These are phyloP conservation scores for Chrysolina americana DNA, from an alignment of 2,888 invertebrate genomes.

Conservation along the genomic window DNA sequence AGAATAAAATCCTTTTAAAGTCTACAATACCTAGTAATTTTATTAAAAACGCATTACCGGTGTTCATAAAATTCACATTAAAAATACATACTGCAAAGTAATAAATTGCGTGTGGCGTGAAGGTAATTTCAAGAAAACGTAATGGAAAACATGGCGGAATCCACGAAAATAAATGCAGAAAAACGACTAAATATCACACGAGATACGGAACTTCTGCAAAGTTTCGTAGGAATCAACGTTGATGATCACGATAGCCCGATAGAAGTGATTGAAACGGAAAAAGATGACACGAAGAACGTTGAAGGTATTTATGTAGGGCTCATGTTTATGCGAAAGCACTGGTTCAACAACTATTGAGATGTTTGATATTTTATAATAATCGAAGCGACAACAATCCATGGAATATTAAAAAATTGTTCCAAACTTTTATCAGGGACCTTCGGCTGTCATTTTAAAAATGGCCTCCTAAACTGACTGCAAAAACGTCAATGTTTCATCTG, in stretches of 20 bases:
- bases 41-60: slow-evolving; percentile 35
- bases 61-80: slow-evolving; percentile 32
- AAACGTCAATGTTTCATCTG: no score
- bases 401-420: no score
- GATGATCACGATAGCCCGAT: slow-evolving; percentile 69
- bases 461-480: no score
- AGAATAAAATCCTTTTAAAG: slow-evolving; percentile 35
- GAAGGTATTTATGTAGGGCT: slow-evolving; percentile 33
- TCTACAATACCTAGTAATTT: slow-evolving; percentile 38
- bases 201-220: slow-evolving; percentile 84
- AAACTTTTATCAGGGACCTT: no score
- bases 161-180: slow-evolving; percentile 53
- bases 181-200: slow-evolving; percentile 67
- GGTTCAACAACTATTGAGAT: not conserved
- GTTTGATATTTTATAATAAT: not conserved
- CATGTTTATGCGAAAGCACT: not conserved
- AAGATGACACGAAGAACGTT: slow-evolving; percentile 35
- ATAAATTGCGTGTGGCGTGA: slow-evolving; percentile 32
- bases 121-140: slow-evolving; percentile 25
- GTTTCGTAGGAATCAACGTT: slow-evolving; percentile 81
- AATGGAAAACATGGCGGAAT: slow-evolving; percentile 48
- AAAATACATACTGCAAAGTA: slow-evolving; percentile 32
- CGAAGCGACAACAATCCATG: no score
- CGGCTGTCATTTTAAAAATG: no score
- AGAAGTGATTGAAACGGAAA: slow-evolving; percentile 46